These are phyloP conservation scores for Stegophylla sp. DNA, from an alignment of 2,888 invertebrate genomes.

Conservation along the genomic window DNA sequence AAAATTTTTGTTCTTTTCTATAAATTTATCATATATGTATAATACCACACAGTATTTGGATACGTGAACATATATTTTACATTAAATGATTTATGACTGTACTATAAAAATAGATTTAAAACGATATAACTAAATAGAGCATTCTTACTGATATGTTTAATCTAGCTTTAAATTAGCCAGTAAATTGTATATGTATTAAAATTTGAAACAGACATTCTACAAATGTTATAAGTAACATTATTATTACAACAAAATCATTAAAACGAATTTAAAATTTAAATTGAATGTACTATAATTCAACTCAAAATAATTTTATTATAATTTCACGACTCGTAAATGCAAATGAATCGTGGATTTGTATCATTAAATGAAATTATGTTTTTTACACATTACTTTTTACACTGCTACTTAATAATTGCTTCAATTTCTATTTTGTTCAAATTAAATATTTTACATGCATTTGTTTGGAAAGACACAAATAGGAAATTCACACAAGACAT, in stretches of 20 bases:
- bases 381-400: neutral
- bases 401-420: neutral
- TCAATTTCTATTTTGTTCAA: neutral
- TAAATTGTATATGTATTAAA: neutral
- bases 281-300: neutral
- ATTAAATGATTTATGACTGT: constrained; percentile 13
- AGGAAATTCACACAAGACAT: too few species aligned
- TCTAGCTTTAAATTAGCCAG: neutral
- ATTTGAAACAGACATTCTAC: neutral
- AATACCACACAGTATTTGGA: neutral
- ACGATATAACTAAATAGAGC: neutral
- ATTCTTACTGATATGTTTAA: neutral
- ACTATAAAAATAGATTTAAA: constrained; percentile 20
- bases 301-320: neutral
- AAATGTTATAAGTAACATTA: neutral
- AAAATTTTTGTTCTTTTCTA: neutral
- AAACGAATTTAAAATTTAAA: too few species aligned
- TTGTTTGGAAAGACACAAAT: too few species aligned
- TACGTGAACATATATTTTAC: neutral
- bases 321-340: constrained; percentile 12
- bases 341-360: neutral
- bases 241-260: neutral
- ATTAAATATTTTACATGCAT: neutral
- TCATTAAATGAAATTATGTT: constrained; percentile 3
- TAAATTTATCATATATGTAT: neutral